phyloP scores from a whole-genome alignment of 2,797 vertebrate genomes.

The Xyrichtys novacula region DNA sequence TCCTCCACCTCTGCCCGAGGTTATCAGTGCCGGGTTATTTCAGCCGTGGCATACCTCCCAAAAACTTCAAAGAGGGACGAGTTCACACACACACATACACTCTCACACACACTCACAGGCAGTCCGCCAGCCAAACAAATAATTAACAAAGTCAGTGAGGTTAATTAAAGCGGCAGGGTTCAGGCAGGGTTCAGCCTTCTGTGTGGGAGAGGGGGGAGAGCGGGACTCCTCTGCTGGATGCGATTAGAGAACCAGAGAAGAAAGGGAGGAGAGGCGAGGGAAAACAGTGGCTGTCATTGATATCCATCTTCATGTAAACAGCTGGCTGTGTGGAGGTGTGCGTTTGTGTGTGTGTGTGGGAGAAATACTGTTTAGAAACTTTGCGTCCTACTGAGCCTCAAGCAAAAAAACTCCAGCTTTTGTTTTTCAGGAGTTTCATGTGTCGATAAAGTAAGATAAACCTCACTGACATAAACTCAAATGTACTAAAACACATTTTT shows the following conservation, averaged over 20 bases:
- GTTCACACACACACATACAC: slow-evolving; percentile 48
- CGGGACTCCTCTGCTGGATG: slow-evolving; percentile 70
- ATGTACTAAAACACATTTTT: too few relatives aligned
- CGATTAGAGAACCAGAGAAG: slow-evolving; percentile 70
- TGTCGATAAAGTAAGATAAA: too few relatives aligned
- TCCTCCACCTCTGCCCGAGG: slow-evolving; percentile 33
- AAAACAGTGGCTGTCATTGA: slow-evolving; percentile 78
- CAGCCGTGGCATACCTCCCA: slow-evolving; percentile 57
- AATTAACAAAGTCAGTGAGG: slow-evolving; percentile 82
- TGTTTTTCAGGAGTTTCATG: too few relatives aligned
- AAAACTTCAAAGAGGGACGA: slow-evolving; percentile 64
- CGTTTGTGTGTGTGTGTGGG: slow-evolving; percentile 7
- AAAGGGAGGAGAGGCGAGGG: slow-evolving; percentile 65
- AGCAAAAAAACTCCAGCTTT: too few relatives aligned
- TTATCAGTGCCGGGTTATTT: slow-evolving; percentile 63
- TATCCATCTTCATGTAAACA: slow-evolving; percentile 84
- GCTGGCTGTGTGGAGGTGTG: slow-evolving; percentile 59
- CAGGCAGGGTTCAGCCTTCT: slow-evolving; percentile 81
- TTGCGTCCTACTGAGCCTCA: slow-evolving; percentile 5
- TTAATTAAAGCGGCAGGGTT: slow-evolving; percentile 82
- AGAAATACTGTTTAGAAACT: not conserved
- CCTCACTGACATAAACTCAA: not conserved
- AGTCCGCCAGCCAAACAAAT: slow-evolving; percentile 78
- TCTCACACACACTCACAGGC: slow-evolving; percentile 50
- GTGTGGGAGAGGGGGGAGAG: slow-evolving; percentile 49